Base-by-base conservation (phyloP, 2,888 invertebrate genomes). In the Vannuccia rotundouncinata region DNA sequence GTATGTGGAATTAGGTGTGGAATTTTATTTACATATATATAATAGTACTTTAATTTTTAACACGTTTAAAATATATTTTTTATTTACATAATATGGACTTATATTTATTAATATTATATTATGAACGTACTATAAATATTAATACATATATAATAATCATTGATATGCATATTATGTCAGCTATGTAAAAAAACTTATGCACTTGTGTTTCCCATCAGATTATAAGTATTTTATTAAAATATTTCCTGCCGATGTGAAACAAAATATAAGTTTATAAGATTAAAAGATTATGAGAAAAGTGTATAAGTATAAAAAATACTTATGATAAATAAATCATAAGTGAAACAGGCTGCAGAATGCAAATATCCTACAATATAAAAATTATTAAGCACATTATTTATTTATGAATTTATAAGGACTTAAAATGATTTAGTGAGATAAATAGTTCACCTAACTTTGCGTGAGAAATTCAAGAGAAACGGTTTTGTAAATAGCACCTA, bases 31-130 rank as follows among this genome's bases (percentile, higher is more conserved):
- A n/a, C n/a, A n/a, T n/a, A n/a, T n/a, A n/a, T n/a, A n/a, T n/a
- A n/a, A n/a, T n/a, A n/a, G 66, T 66, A 66, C 66, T 66, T 66
- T 66, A 22, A 66, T 66, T 66, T 66, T 66, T 66, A 66, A 66
- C 66, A 66, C 25, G 66, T 66, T 66, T 66, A 66, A 66, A 22
- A 66, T 66, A 66, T 66, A 66, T 66, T 66, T 66, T 17, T 66
- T 66, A 66, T 66, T 66, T 66, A 66, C 66, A 66, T 66, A 66
- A 66, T 66, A 66, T 66, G 66, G 66, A 66, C 66, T 66, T 66
- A 66, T 66, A 66, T 66, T 66, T 66, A 66, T 66, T 66, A 66
- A 66, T 66, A 66, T 66, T 5, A 66, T 66, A 66, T 66, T 66
- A 66, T 66, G 66, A 66, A 66, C 66, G 66, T 66, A 66, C 66